phyloP scores from a whole-genome alignment of 1,140 invertebrate species.

The Ips typographus region DNA sequence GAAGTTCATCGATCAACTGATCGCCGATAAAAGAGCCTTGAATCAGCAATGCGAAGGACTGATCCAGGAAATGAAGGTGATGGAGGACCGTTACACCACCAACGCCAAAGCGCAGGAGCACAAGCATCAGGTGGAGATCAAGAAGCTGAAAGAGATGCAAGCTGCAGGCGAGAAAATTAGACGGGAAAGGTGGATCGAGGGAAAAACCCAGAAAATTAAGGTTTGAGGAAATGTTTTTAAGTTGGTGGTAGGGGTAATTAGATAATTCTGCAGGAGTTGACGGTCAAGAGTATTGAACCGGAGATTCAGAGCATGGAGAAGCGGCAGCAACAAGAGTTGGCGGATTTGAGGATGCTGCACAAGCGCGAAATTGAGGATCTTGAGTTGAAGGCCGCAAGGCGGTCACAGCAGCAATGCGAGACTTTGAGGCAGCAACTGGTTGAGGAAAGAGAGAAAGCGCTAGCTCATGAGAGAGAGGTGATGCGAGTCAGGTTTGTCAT shows the following conservation, averaged over 20 bases:
- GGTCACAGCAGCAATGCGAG: slow-evolving; percentile 57
- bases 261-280: slow-evolving; percentile 59
- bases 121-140: slow-evolving; percentile 64
- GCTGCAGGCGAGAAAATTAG: slow-evolving; percentile 66
- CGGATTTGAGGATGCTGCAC: slow-evolving; percentile 60
- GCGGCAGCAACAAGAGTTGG: slow-evolving; percentile 62
- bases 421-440: slow-evolving; percentile 55
- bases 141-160: slow-evolving; percentile 64
- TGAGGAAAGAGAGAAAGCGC: slow-evolving; percentile 55
- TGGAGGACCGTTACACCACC: slow-evolving; percentile 55
- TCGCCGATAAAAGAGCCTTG: slow-evolving; percentile 66
- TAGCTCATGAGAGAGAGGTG: slow-evolving; percentile 56
- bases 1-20: slow-evolving; percentile 69
- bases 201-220: slow-evolving; percentile 72
- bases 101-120: slow-evolving; percentile 62
- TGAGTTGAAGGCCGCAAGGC: slow-evolving; percentile 57
- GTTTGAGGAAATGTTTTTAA: slow-evolving; percentile 36
- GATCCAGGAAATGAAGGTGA: slow-evolving; percentile 58
- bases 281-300: slow-evolving; percentile 71
- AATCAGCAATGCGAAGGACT: slow-evolving; percentile 67
- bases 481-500: slow-evolving; percentile 42
- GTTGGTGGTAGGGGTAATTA: not conserved
- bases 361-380: slow-evolving; percentile 61
- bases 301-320: slow-evolving; percentile 68
- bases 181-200: slow-evolving; percentile 67